These are phyloP conservation scores for Molossus molossus DNA, from an alignment of 2,797 vertebrate genomes.

Conservation along the genomic window DNA sequence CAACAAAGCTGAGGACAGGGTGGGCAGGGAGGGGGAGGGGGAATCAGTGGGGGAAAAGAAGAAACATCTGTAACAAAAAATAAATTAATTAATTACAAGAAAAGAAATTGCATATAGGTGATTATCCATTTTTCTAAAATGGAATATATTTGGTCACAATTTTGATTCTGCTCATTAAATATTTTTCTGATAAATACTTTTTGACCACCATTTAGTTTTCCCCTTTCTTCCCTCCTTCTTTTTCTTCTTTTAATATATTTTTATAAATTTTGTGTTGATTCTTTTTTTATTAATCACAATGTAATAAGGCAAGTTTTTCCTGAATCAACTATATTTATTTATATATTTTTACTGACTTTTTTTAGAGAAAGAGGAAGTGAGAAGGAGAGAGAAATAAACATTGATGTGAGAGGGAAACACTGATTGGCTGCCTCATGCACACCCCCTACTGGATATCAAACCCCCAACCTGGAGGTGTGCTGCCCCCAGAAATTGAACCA, in stretches of 20 bases:
- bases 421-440: neutral
- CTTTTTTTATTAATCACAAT: neutral
- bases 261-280: neutral
- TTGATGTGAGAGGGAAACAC: neutral
- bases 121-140: constrained; percentile 2
- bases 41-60: too few relatives aligned
- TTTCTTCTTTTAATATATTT: neutral
- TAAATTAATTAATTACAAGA: too few relatives aligned
- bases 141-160: constrained; percentile 25
- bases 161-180: constrained; percentile 1
- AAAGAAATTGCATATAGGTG: neutral
- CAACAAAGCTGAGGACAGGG: too few relatives aligned
- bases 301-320: neutral
- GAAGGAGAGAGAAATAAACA: neutral
- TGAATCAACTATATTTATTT: neutral
- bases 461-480: neutral
- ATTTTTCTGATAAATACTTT: neutral
- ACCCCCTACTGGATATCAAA: neutral
- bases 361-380: neutral
- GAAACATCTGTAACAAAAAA: too few relatives aligned
- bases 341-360: too few relatives aligned
- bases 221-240: neutral
- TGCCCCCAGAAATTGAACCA: too few relatives aligned
- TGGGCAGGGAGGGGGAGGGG: too few relatives aligned
- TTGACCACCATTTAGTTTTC: neutral